Evolutionary conservation across 2,113 vertebrate species (phyloP).

Genomic region (Aramus guarauna): DNA sequence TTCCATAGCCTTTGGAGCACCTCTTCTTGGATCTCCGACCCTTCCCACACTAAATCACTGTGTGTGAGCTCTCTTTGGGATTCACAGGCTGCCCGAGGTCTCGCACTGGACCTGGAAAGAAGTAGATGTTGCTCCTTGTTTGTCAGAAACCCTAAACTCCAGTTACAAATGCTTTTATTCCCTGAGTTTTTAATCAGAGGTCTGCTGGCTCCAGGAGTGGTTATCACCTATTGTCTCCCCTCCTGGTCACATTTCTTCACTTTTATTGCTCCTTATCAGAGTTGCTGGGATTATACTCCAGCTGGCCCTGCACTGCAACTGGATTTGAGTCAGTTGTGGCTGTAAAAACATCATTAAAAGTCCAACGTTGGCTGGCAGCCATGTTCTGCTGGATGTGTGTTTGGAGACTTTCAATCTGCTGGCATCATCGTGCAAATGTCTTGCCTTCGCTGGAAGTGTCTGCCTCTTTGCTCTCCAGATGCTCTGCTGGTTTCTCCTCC

Average conservation of each 20-base stretch:
- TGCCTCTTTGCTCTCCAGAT: background rate
- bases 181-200: background rate
- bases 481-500: background rate
- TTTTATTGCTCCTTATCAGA: background rate
- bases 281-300: background rate
- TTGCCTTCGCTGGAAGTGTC: background rate
- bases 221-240: background rate
- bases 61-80: background rate
- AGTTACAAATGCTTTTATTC: background rate
- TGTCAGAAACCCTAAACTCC: background rate
- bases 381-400: background rate
- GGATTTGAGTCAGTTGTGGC: fast-evolving
- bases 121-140: background rate
- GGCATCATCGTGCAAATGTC: background rate
- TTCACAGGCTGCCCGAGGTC: background rate
- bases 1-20: background rate
- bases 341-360: background rate
- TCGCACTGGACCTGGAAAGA: background rate
- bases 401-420: background rate
- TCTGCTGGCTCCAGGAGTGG: background rate
- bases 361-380: background rate
- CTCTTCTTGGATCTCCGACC: background rate
- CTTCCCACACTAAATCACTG: background rate
- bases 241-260: background rate
- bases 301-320: background rate